A percentile compares a stretch with the other conserved stretches of the same genome.
phyloP scores from a whole-genome alignment of 2,888 invertebrate species.

The Catocala fraxini region DNA sequence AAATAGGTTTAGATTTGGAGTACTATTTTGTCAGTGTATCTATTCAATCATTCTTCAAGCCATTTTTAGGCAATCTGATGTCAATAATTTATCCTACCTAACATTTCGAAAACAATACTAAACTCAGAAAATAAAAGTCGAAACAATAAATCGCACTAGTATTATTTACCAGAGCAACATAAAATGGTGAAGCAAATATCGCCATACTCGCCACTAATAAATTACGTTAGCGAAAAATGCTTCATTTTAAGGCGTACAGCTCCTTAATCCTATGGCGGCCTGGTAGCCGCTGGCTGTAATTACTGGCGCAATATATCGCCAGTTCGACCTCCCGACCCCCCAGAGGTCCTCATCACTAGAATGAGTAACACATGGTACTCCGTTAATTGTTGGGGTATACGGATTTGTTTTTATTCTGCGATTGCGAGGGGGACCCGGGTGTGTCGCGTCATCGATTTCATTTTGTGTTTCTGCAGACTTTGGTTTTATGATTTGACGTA shows the following conservation, averaged over 20 bases:
- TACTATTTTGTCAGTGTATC: too few relatives aligned
- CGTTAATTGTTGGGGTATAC: slow-evolving; percentile 78
- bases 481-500: slow-evolving; percentile 35
- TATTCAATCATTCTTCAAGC: too few relatives aligned
- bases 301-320: slow-evolving; percentile 79
- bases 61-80: too few relatives aligned
- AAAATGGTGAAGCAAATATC: slow-evolving; percentile 62
- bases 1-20: too few relatives aligned
- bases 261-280: slow-evolving; percentile 77
- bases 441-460: slow-evolving; percentile 51
- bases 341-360: slow-evolving; percentile 72
- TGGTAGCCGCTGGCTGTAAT: slow-evolving; percentile 79
- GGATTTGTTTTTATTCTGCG: slow-evolving; percentile 78
- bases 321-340: slow-evolving; percentile 58
- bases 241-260: slow-evolving; percentile 78
- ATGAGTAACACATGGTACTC: slow-evolving; percentile 81
- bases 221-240: slow-evolving; percentile 71
- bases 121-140: slow-evolving; percentile 28
- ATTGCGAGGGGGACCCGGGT: slow-evolving; percentile 57
- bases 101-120: too few relatives aligned
- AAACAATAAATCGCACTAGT: slow-evolving; percentile 45
- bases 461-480: slow-evolving; percentile 33
- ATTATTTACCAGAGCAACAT: slow-evolving; percentile 59
- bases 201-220: slow-evolving; percentile 63
- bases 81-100: too few relatives aligned